Conservation (phyloP, 2,113 vertebrate genomes). For the Montifringilla adamsi region DNA sequence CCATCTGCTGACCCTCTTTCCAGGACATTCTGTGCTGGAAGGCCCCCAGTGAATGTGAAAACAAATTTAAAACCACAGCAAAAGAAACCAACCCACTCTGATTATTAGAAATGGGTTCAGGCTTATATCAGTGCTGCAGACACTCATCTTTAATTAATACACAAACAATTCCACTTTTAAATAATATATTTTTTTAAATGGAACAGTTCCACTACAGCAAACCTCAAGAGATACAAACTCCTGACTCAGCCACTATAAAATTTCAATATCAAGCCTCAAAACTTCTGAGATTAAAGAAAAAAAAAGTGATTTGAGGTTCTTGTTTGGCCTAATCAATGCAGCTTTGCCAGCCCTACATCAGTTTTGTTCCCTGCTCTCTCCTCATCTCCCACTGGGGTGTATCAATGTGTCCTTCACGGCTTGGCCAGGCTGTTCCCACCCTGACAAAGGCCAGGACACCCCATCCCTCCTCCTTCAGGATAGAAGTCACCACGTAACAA, state of each 20-base stretch:
- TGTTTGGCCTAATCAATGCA: not conserved
- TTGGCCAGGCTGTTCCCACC: not conserved
- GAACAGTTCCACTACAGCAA: not conserved
- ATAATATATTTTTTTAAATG: conserved; percentile 47
- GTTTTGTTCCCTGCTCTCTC: not conserved
- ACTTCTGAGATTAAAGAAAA: not conserved
- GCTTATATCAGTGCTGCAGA: not conserved
- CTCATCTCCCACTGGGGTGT: not conserved
- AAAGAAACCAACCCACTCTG: not conserved
- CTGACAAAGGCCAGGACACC: not conserved
- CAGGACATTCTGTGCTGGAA: not conserved
- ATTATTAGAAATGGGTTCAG: not conserved
- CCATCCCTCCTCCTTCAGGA: not conserved
- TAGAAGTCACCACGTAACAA: not conserved
- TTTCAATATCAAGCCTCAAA: not conserved
- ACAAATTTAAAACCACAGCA: not conserved
- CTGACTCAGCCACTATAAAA: not conserved
- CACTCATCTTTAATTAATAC: conserved; percentile 46
- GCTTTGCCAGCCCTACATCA: not conserved
- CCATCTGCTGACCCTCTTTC: not conserved
- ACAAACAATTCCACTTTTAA: conserved; percentile 8
- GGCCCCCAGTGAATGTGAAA: not conserved
- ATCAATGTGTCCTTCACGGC: accelerated
- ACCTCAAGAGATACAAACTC: not conserved
- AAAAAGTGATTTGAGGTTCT: not conserved